Conservation (phyloP, 2,888 invertebrate species). For the Malthinus flaveolus region DNA sequence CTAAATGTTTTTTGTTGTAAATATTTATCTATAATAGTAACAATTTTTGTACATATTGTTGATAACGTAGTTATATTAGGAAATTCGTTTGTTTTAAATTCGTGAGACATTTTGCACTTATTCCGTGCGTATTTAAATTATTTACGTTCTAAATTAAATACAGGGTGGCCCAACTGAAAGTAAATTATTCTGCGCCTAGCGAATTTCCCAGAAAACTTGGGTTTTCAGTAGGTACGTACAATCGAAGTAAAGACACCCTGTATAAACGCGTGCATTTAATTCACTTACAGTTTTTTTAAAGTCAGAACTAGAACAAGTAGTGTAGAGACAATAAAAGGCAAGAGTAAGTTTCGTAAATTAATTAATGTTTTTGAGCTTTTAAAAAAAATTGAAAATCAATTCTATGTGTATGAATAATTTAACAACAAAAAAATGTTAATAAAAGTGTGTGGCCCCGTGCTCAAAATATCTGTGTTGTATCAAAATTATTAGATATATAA, state of each 20-base stretch:
- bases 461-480: slow-evolving; percentile 22
- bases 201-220: no score
- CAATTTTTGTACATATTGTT: slow-evolving; percentile 5
- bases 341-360: slow-evolving; percentile 20
- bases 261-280: no score
- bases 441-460: slow-evolving; percentile 16
- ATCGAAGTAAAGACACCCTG: no score
- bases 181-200: no score
- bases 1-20: slow-evolving; percentile 14
- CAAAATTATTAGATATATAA: slow-evolving; percentile 8
- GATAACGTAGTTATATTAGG: not conserved
- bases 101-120: no score
- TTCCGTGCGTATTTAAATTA: no score
- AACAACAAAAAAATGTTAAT: slow-evolving; percentile 9
- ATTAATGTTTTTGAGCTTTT: slow-evolving; percentile 22
- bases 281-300: not conserved
- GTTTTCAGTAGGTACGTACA: no score
- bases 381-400: slow-evolving; percentile 11
- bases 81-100: no score
- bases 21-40: slow-evolving; percentile 16
- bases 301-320: slow-evolving; percentile 29
- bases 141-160: no score
- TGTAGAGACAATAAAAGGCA: slow-evolving; percentile 36
- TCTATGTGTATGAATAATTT: slow-evolving; percentile 17
- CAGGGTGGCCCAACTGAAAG: no score